These are phyloP conservation scores for Trachelus stipa DNA, from an alignment of 2,888 invertebrate genomes.

Conservation along the genomic window DNA sequence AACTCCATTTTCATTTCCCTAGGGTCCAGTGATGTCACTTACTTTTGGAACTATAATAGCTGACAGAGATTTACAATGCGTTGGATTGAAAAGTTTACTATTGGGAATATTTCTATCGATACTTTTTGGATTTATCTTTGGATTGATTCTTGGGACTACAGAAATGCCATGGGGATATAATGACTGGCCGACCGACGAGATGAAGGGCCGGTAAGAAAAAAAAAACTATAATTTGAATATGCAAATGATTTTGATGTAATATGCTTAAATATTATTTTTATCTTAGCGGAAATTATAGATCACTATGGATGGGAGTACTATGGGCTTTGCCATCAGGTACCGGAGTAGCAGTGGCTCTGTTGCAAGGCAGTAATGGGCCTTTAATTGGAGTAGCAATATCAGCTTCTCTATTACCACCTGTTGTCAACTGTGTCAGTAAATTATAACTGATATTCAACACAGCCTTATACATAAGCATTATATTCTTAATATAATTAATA, in stretches of 20 bases:
- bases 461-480: background rate
- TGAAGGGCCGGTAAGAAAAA: slow-evolving; percentile 75
- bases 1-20: slow-evolving; percentile 15
- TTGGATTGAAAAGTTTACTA: slow-evolving; percentile 78
- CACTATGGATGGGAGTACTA: slow-evolving; percentile 80
- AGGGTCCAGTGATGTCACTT: slow-evolving; percentile 88
- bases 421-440: slow-evolving; percentile 83
- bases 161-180: slow-evolving; percentile 82
- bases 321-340: slow-evolving; percentile 82
- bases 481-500: slow-evolving; percentile 2
- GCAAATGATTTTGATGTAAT: background rate
- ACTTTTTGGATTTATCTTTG: slow-evolving; percentile 83
- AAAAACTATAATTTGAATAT: background rate
- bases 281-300: slow-evolving; percentile 76
- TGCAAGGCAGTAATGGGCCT: slow-evolving; percentile 87
- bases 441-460: background rate
- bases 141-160: slow-evolving; percentile 78
- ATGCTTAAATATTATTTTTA: slow-evolving; percentile 23
- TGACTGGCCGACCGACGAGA: slow-evolving; percentile 84
- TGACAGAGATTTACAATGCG: slow-evolving; percentile 76
- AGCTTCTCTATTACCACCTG: slow-evolving; percentile 85
- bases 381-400: slow-evolving; percentile 92
- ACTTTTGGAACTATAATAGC: slow-evolving; percentile 86
- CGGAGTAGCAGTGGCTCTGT: slow-evolving; percentile 86
- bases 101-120: slow-evolving; percentile 81